Percentiles rank a stretch among this genome's conserved stretches.
Conservation (phyloP, 2,113 vertebrate genomes). For the Monarcha castaneiventris region DNA sequence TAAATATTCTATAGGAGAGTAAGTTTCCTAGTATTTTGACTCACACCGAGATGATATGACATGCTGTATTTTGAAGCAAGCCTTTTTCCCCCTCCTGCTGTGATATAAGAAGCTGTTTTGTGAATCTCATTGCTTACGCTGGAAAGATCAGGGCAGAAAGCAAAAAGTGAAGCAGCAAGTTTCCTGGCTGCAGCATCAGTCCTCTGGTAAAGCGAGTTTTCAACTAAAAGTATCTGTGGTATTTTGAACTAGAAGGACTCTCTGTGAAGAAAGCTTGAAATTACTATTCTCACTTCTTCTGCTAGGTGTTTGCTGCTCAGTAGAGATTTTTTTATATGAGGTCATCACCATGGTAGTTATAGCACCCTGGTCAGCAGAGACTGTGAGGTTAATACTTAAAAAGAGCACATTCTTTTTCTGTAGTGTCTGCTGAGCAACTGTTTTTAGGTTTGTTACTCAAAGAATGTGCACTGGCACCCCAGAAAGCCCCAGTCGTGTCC, state of each 20-base stretch:
- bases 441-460: not conserved
- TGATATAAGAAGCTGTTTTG: not conserved
- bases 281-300: not conserved
- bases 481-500: not conserved
- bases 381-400: not conserved
- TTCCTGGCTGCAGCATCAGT: not conserved
- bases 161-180: not conserved
- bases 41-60: not conserved
- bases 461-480: not conserved
- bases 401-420: not conserved
- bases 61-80: slow-evolving; percentile 10
- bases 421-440: not conserved
- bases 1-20: not conserved
- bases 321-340: not conserved
- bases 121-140: not conserved
- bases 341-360: not conserved
- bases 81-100: not conserved
- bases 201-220: not conserved
- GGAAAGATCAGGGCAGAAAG: not conserved
- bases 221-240: not conserved
- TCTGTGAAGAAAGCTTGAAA: not conserved
- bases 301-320: not conserved
- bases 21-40: not conserved
- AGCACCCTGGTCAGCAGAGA: not conserved
- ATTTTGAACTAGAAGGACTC: not conserved